Evolutionary conservation across 2,888 invertebrate species (phyloP).

Genomic region (Tridacna gigas): DNA sequence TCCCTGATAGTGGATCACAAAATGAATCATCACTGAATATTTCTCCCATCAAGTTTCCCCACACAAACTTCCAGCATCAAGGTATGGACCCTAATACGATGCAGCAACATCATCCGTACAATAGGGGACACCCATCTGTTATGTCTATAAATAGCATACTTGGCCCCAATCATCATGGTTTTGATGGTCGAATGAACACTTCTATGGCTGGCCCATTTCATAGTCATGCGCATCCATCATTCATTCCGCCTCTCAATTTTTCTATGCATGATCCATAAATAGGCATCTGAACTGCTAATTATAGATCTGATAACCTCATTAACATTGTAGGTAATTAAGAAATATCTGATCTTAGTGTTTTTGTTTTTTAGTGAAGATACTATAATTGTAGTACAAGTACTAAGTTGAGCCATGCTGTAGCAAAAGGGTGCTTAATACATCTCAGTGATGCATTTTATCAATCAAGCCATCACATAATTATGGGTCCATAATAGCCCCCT

Average conservation of each 20-base stretch:
- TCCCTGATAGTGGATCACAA: slow-evolving; percentile 79
- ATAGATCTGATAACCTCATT: too few species aligned
- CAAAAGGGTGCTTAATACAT: too few species aligned
- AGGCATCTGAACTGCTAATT: background rate
- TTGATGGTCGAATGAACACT: slow-evolving; percentile 81
- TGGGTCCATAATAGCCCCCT: too few species aligned
- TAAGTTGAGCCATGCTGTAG: too few species aligned
- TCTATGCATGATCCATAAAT: slow-evolving; percentile 79
- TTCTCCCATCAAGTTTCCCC: slow-evolving; percentile 84
- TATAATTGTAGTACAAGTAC: too few species aligned
- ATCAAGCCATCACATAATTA: too few species aligned
- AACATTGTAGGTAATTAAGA: background rate
- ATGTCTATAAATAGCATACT: slow-evolving; percentile 84
- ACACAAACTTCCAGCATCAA: slow-evolving; percentile 79
- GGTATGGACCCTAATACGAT: slow-evolving; percentile 79
- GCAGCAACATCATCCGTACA: slow-evolving; percentile 81
- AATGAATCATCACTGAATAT: slow-evolving; percentile 81
- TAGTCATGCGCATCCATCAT: slow-evolving; percentile 78
- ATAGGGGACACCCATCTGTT: slow-evolving; percentile 80
- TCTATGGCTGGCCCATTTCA: slow-evolving; percentile 82
- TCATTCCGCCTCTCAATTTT: slow-evolving; percentile 84
- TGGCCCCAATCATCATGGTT: slow-evolving; percentile 83
- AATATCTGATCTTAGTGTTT: too few species aligned
- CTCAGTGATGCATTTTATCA: too few species aligned
- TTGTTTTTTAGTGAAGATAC: too few species aligned